phyloP scores from a whole-genome alignment of 1,140 invertebrate genomes.

The Mercenaria mercenaria region DNA sequence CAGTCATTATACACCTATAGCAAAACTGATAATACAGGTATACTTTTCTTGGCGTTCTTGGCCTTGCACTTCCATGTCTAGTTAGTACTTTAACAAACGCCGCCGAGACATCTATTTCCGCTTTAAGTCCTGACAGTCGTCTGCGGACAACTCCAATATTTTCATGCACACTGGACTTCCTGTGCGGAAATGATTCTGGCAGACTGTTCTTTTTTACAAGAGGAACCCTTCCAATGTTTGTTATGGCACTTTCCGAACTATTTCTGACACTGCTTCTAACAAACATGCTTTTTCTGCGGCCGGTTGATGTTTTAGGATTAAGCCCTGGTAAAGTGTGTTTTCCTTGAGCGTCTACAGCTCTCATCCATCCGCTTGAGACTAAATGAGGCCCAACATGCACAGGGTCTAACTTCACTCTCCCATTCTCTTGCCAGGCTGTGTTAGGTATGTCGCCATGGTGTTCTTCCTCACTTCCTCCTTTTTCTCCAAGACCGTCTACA shows the following conservation, averaged over 20 bases:
- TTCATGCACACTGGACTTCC: background rate
- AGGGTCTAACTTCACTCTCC: background rate
- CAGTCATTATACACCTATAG: too few species aligned
- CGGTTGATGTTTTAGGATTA: background rate
- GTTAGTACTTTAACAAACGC: background rate
- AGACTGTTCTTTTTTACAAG: background rate
- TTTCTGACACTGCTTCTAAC: background rate
- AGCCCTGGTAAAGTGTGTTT: background rate
- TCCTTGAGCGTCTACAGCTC: background rate
- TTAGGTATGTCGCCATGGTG: too few species aligned
- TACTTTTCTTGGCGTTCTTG: conserved; percentile 30
- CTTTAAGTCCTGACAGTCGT: background rate
- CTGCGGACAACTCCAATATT: background rate
- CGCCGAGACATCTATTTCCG: background rate
- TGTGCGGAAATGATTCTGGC: background rate
- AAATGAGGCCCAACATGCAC: background rate
- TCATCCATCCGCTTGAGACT: background rate
- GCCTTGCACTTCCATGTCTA: conserved; percentile 28
- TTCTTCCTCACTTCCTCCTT: too few species aligned
- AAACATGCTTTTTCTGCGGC: conserved; percentile 5
- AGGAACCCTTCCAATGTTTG: background rate
- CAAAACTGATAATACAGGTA: too few species aligned
- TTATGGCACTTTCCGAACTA: background rate
- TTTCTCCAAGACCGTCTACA: background rate
- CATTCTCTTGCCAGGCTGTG: background rate